Evolutionary conservation across 1,140 invertebrate species (phyloP), one percentile per base, ranked within the genome.

Genomic region (Drosophila nikananu): DNA sequence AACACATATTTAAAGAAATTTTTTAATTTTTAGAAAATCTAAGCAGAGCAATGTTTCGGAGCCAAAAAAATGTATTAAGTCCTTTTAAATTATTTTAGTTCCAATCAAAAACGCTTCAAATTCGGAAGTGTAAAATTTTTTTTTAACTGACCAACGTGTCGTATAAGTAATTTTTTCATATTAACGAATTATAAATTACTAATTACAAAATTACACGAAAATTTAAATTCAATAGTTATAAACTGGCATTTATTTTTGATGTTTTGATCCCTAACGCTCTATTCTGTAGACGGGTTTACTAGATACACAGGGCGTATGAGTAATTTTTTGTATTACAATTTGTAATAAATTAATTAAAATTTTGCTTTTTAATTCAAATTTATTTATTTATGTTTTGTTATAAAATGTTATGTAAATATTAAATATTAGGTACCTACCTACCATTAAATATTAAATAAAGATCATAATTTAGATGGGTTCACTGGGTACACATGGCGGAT

Each of bases 291-390:
- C 25, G 1, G 25, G 5, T 27, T n/a, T 25, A 17, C 15, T 4
- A 17, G 8, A 17, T 27, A 27, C 21, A 63, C 61, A 2, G n/a
- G 42, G 9, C 64, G 64, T 60, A 67, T 67, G 42, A 32, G 44
- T 62, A n/a, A 68, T 68, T 21, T 42, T 42, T 9, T 9, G 9
- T 2, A 2, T 1, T 32, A 2, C 30, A 32, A 32, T 2, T 32
- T 32, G 1, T 10, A 32, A 9, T 32, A 2, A 32, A 32, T 9
- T 10, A 10, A n/a, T n/a, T n/a, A n/a, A n/a, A n/a, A n/a, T n/a
- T n/a, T n/a, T n/a, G n/a, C n/a, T n/a, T n/a, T n/a, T n/a, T n/a
- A n/a, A n/a, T n/a, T n/a, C n/a, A n/a, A n/a, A n/a, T 8, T 30
- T 30, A 9, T 32, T 10, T 32, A 1, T 1, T 9, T 30, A 0